These are phyloP conservation scores for Thryonomys swinderianus DNA, from an alignment of 2,113 vertebrate species.

Conservation along the genomic window DNA sequence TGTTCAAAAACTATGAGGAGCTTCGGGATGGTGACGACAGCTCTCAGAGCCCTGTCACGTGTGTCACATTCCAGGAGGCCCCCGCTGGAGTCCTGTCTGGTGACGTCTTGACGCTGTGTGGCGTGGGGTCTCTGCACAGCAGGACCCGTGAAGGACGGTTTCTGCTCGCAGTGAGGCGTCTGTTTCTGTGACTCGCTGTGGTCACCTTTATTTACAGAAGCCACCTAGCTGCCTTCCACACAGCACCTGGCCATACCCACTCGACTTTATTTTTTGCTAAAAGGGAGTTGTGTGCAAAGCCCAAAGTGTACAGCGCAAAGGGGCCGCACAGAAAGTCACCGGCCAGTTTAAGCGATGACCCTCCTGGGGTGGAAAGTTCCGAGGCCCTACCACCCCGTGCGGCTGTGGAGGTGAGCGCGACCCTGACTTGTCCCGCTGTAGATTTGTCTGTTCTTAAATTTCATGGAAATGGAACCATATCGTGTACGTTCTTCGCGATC, in stretches of 20 bases:
- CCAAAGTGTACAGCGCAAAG: not conserved
- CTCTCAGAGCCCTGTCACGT: not conserved
- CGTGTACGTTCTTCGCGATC: not conserved
- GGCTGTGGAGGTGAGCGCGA: too few relatives aligned
- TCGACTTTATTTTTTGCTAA: not conserved
- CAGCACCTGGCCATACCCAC: not conserved
- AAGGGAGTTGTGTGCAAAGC: not conserved
- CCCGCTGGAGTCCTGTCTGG: not conserved
- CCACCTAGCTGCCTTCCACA: fast-evolving
- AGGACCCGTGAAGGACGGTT: too few relatives aligned
- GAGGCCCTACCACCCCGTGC: fast-evolving
- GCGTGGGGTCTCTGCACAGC: not conserved
- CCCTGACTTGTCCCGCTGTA: not conserved
- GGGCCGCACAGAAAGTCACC: not conserved
- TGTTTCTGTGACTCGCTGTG: not conserved
- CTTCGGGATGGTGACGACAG: not conserved
- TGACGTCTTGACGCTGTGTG: not conserved
- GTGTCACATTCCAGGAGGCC: not conserved
- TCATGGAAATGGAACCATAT: too few relatives aligned
- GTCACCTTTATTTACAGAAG: not conserved
- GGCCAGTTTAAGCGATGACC: not conserved
- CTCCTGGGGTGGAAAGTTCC: not conserved
- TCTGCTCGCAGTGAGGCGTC: too few relatives aligned
- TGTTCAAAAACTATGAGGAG: not conserved
- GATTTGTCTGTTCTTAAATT: not conserved